Conservation (phyloP, 2,113 vertebrate genomes). For the Rhizomys pruinosus region DNA sequence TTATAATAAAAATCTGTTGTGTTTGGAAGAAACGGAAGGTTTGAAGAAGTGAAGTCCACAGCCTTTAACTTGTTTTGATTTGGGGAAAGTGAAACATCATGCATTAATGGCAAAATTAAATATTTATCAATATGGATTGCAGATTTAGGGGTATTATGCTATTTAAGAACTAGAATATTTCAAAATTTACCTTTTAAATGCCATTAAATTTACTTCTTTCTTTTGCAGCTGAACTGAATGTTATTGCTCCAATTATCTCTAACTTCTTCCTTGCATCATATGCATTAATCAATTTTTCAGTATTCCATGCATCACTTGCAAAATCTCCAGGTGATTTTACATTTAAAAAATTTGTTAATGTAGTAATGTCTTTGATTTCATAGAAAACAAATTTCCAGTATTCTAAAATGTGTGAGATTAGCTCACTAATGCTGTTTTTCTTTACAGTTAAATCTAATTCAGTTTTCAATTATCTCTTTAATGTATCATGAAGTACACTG, state of each 20-base stretch:
- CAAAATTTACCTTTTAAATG: slow-evolving; percentile 8
- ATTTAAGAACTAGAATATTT: slow-evolving; percentile 42
- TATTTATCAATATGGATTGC: slow-evolving; percentile 12
- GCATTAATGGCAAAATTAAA: neutral
- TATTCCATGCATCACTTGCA: slow-evolving; percentile 98
- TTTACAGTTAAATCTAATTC: slow-evolving; percentile 6
- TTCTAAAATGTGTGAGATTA: slow-evolving; percentile 18
- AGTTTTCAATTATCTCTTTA: slow-evolving; percentile 40
- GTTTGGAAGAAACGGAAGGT: neutral
- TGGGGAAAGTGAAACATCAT: too few relatives aligned
- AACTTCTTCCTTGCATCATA: slow-evolving; percentile 99
- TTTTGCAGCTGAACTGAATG: slow-evolving; percentile 93
- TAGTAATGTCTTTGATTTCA: slow-evolving; percentile 22
- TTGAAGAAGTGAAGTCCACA: neutral
- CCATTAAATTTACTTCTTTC: slow-evolving; percentile 57
- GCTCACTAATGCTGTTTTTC: neutral
- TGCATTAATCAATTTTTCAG: slow-evolving; percentile 98
- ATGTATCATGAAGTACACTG: slow-evolving; percentile 9
- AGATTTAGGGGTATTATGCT: neutral
- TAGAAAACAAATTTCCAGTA: neutral
- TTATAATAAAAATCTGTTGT: neutral
- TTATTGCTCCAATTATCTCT: slow-evolving; percentile 98
- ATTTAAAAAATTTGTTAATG: slow-evolving; percentile 42
- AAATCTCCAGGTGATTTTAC: slow-evolving; percentile 95
- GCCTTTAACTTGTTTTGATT: slow-evolving; percentile 3